Conservation (phyloP, 2,797 vertebrate species). For the Scolopax bukidnonensis region DNA sequence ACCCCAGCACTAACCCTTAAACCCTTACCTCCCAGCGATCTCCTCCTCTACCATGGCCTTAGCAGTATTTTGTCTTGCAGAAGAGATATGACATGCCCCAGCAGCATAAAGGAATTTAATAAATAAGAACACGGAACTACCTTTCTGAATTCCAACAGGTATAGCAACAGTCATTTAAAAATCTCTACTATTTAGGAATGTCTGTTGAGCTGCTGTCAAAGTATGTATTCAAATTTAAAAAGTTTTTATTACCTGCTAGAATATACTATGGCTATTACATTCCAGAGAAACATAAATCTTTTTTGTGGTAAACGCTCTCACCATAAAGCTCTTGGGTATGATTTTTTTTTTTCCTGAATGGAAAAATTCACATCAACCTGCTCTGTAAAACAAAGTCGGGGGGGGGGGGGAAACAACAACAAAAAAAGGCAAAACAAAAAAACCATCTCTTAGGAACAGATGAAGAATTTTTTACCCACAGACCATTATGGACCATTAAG, state of each 20-base stretch:
- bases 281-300: not conserved
- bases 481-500: not conserved
- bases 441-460: not conserved
- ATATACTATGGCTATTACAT: not conserved
- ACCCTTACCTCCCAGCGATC: not conserved
- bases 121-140: not conserved
- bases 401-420: no score
- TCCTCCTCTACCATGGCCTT: not conserved
- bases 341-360: not conserved
- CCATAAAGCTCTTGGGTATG: not conserved
- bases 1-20: not conserved
- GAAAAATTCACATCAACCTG: not conserved
- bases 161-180: not conserved
- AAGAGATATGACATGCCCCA: not conserved
- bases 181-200: not conserved
- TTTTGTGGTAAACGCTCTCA: not conserved
- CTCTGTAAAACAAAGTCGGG: not conserved
- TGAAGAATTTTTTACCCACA: constrained; percentile 3
- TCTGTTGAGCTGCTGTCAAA: not conserved
- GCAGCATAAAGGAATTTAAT: not conserved
- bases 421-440: not conserved
- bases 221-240: not conserved
- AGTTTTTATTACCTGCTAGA: not conserved
- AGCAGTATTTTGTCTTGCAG: not conserved
- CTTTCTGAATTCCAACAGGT: not conserved